Conservation (phyloP, 2,888 invertebrate genomes). For the Apamea monoglypha region DNA sequence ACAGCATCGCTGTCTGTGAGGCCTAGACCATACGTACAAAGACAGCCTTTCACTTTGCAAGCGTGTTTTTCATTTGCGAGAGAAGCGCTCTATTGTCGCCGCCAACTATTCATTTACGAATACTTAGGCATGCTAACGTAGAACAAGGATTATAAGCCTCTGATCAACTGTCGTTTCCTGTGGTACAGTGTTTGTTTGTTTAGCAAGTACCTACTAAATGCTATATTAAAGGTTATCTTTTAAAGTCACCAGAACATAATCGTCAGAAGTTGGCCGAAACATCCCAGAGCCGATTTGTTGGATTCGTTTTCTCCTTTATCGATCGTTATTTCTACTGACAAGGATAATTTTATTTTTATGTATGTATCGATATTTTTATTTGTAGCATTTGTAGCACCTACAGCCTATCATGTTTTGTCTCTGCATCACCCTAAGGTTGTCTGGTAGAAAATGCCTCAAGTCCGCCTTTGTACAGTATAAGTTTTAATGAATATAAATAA, state of each 20-base stretch:
- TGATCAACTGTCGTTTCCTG: not conserved
- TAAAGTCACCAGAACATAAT: not conserved
- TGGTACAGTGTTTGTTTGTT: not conserved
- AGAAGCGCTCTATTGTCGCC: conserved; percentile 73
- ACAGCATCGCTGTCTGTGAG: conserved; percentile 55
- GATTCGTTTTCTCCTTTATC: not conserved
- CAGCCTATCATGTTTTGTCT: not conserved
- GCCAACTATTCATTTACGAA: conserved; percentile 68
- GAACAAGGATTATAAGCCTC: not conserved
- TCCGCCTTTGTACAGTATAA: no score
- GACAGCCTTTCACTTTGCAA: conserved; percentile 79
- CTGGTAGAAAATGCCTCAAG: no score
- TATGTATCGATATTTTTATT: not conserved
- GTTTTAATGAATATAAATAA: no score
- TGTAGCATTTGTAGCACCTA: not conserved
- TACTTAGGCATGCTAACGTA: conserved; percentile 34
- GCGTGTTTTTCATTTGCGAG: conserved; percentile 80
- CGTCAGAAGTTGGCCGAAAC: not conserved
- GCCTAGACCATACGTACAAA: conserved; percentile 71
- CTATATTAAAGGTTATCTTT: not conserved
- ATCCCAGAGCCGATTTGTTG: not conserved
- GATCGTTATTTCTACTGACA: not conserved
- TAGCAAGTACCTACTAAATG: not conserved
- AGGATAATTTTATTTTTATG: not conserved
- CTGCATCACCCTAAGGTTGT: not conserved